Conservation (phyloP, 2,888 invertebrate species). For the Deroplatys truncata region DNA sequence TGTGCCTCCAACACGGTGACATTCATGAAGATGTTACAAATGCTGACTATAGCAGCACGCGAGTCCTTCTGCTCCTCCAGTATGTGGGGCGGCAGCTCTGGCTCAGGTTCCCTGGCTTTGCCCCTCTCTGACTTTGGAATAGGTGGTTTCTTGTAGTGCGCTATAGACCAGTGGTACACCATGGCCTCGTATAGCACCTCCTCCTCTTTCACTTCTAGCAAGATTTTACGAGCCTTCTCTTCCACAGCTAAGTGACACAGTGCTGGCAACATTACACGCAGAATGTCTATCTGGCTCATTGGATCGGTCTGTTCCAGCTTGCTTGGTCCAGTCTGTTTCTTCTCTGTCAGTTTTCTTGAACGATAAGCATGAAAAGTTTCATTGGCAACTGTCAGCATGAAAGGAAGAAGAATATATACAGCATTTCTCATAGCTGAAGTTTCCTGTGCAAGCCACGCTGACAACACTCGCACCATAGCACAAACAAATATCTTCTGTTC, state of each 20-base stretch:
- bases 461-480: conserved; percentile 77
- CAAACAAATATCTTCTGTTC: conserved; percentile 76
- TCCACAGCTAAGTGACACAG: conserved; percentile 89
- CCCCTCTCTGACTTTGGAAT: conserved; percentile 76
- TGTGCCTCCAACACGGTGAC: conserved; percentile 83
- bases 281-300: conserved; percentile 62
- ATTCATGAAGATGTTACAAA: conserved; percentile 91
- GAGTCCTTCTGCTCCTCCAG: conserved; percentile 81
- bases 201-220: conserved; percentile 73
- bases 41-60: conserved; percentile 77
- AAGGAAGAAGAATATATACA: conserved; percentile 76
- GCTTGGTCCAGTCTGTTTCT: conserved; percentile 47
- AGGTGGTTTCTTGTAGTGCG: conserved; percentile 77
- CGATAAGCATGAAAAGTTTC: conserved; percentile 75
- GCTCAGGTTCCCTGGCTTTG: conserved; percentile 70
- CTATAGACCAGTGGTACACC: conserved; percentile 81
- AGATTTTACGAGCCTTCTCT: conserved; percentile 76
- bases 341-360: conserved; percentile 63
- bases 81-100: conserved; percentile 67
- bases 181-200: conserved; percentile 75
- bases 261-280: conserved; percentile 81
- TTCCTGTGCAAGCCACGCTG: conserved; percentile 89
- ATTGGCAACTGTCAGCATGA: conserved; percentile 73
- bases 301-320: conserved; percentile 46
- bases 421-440: conserved; percentile 82